Base-by-base conservation (phyloP, 1,140 invertebrate genomes). In the Gerris buenoi region DNA sequence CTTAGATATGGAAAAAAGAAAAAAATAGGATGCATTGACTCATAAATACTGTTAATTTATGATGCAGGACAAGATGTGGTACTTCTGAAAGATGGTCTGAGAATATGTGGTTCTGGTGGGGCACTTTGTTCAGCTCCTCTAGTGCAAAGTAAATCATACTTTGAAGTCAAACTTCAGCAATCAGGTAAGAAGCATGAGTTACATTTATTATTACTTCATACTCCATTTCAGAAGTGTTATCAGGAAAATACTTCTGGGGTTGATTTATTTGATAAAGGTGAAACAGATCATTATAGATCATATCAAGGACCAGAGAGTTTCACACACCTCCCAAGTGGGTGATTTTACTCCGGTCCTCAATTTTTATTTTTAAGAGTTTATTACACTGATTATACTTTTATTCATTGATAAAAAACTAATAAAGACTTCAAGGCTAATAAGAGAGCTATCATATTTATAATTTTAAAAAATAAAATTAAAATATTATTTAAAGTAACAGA, bases 141-240 rank as follows among this genome's bases (percentile, higher is more conserved):
- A 63, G 88, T 92, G 15, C 97, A 99, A 78, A 97, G 95, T 72
- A 99, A 99, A 82, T 91, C 95, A 18, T 99, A 98, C 78, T 99
- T 98, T 81, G 96, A 99, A 84, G 89, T 97, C 1, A 98, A 98
- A 81, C 79, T 99, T 68, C 95, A 98, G 78, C 95, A 98, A 76
- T 86, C 88, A 72, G 95, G 95, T 60, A 60, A 60, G 5, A n/a
- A n/a, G n/a, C n/a, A 10, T n/a, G n/a, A 13, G 10, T 10, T 56
- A 56, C n/a, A 56, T 56, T 10, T 56, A 10, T 56, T 56, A 13
- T 10, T 56, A 56, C 10, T 56, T 56, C n/a, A 13, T 56, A 13
- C 46, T 56, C n/a, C n/a, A 56, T n/a, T 56, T 13, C n/a, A 56
- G n/a, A n/a, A 13, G n/a, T 56, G n/a, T n/a, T 56, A n/a, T 13